phyloP scores from a whole-genome alignment of 2,797 vertebrate species.

The Sebastes steindachneri region DNA sequence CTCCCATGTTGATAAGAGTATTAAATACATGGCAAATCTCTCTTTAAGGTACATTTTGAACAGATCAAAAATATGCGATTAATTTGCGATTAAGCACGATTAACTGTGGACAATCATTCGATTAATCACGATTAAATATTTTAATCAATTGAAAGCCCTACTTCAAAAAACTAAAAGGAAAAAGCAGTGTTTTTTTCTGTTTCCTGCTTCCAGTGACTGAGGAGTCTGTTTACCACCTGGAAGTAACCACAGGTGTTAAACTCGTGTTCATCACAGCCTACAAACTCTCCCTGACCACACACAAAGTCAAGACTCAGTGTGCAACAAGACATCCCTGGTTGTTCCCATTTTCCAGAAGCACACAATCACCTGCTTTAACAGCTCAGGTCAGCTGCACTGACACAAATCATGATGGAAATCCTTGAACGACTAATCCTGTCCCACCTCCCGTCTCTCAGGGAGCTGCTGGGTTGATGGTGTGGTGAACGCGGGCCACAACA shows the following conservation, averaged over 20 bases:
- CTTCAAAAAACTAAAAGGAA: too few species aligned
- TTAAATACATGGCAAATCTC: too few species aligned
- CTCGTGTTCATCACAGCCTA: conserved; percentile 1
- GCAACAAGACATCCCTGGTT: conserved; percentile 4
- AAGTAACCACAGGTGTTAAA: conserved; percentile 14
- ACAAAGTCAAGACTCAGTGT: neutral
- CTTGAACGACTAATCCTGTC: conserved; percentile 1
- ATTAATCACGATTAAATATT: too few species aligned
- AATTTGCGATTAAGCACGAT: too few species aligned
- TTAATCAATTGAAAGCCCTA: too few species aligned
- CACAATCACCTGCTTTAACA: neutral
- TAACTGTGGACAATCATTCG: too few species aligned
- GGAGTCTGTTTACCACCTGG: neutral
- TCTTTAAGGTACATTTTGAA: too few species aligned
- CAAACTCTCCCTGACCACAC: neutral
- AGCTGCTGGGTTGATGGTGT: neutral
- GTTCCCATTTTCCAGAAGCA: conserved; percentile 11
- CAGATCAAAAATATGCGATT: too few species aligned
- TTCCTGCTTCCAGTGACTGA: neutral
- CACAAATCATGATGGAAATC: conserved; percentile 35
- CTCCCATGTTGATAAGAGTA: too few species aligned
- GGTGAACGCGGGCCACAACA: neutral
- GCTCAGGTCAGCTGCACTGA: conserved; percentile 32
- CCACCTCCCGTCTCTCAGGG: neutral
- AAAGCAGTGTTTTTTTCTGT: too few species aligned